These are phyloP conservation scores for Hipposideros larvatus DNA, from an alignment of 2,797 vertebrate genomes.

Conservation along the genomic window DNA sequence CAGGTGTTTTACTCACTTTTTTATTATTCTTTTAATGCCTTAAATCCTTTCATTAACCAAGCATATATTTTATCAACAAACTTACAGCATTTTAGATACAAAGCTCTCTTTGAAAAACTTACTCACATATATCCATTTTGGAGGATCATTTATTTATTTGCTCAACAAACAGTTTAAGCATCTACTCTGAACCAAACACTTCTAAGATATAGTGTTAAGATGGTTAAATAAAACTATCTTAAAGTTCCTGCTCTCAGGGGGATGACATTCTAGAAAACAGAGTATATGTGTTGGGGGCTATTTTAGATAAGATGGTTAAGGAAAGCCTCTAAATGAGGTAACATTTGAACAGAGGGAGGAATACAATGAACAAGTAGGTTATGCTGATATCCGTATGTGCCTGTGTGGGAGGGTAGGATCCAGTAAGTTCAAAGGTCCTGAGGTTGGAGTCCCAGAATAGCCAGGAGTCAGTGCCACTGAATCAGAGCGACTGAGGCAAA, in stretches of 20 bases:
- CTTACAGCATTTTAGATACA: neutral
- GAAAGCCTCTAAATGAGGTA: neutral
- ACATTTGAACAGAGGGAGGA: neutral
- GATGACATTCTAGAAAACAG: neutral
- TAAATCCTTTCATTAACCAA: conserved; percentile 8
- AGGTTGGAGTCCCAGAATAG: neutral
- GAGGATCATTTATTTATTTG: neutral
- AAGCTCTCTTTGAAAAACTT: neutral
- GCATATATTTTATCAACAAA: neutral
- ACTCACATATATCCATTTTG: neutral
- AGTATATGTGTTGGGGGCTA: neutral
- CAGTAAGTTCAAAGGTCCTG: neutral
- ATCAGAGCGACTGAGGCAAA: neutral
- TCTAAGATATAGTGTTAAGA: neutral
- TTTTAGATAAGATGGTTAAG: conserved; percentile 16
- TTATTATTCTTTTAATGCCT: neutral
- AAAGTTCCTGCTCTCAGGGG: neutral
- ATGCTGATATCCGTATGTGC: neutral
- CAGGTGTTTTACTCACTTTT: neutral
- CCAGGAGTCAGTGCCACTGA: neutral
- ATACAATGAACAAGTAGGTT: neutral
- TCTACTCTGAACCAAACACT: neutral
- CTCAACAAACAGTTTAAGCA: neutral
- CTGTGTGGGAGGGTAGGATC: fast-evolving
- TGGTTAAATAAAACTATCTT: neutral